These are phyloP conservation scores for Ricordea florida DNA, from an alignment of 92 coral and sea anemone genomes.

Conservation along the genomic window DNA sequence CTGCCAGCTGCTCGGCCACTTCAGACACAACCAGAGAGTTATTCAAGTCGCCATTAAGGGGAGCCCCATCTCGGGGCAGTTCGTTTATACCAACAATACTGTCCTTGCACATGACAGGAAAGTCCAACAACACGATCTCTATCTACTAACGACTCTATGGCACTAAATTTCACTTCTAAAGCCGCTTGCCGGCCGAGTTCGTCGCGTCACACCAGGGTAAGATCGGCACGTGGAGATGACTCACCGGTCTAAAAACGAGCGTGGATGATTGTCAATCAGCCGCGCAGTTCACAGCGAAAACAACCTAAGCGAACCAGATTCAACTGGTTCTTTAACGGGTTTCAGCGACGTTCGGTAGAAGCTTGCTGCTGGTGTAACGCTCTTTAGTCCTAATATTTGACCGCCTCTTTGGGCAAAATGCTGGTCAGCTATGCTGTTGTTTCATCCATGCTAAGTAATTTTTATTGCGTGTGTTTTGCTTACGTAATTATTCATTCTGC, in stretches of 20 bases:
- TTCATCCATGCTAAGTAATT: conserved; percentile 65
- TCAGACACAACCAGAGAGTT: conserved; percentile 66
- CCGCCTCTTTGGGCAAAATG: conserved; percentile 9
- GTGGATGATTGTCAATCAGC: conserved; percentile 5
- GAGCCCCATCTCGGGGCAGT: conserved; percentile 22
- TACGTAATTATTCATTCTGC: conserved; percentile 70
- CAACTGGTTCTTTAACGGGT: too few relatives aligned
- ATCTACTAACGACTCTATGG: too few relatives aligned
- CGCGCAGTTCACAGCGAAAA: too few relatives aligned
- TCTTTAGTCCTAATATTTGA: too few relatives aligned
- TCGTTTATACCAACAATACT: conserved; percentile 31
- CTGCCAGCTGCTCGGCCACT: conserved; percentile 83
- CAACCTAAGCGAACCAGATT: too few relatives aligned
- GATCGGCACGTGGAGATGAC: conserved; percentile 37
- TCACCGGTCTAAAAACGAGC: not conserved
- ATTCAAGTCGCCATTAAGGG: conserved; percentile 51
- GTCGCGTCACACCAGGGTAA: conserved; percentile 2
- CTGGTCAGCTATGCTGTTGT: conserved; percentile 26
- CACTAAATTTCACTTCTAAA: too few relatives aligned
- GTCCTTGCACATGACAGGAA: conserved; percentile 63
- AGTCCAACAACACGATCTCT: not conserved
- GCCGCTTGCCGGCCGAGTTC: too few relatives aligned
- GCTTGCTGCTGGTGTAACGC: too few relatives aligned
- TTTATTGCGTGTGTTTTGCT: conserved; percentile 89
- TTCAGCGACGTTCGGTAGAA: too few relatives aligned